phyloP scores from a whole-genome alignment of 2,888 invertebrate species.

The Lysandra bellargus region DNA sequence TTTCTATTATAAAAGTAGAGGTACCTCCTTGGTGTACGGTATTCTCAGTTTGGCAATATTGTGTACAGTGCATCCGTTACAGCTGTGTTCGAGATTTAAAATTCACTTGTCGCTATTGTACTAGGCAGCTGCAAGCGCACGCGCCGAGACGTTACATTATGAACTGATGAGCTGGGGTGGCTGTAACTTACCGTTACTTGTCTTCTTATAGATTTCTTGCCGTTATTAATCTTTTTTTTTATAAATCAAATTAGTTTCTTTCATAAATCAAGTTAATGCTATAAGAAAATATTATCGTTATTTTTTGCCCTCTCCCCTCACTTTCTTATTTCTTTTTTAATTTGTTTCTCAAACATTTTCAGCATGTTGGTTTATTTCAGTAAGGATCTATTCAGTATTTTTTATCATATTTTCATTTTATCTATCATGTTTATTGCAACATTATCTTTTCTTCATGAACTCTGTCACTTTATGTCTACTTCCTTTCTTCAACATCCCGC shows the following conservation, averaged over 20 bases:
- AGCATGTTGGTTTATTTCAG: no score
- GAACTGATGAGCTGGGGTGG: slow-evolving; percentile 30
- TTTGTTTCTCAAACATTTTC: no score
- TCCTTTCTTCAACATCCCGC: not conserved
- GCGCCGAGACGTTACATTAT: slow-evolving; percentile 40
- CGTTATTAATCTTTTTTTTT: slow-evolving; percentile 28
- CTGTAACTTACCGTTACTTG: slow-evolving; percentile 30
- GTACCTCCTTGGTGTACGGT: not conserved
- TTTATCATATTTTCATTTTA: not conserved
- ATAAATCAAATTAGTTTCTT: slow-evolving; percentile 11
- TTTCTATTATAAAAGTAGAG: not conserved
- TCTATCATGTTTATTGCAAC: not conserved
- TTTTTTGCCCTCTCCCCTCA: not conserved
- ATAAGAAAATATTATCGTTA: not conserved
- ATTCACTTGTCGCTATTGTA: slow-evolving; percentile 45
- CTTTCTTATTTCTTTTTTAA: no score
- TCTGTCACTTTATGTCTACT: not conserved
- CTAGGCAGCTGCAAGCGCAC: slow-evolving; percentile 40
- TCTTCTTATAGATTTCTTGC: slow-evolving; percentile 23
- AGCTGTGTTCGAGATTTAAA: slow-evolving; percentile 49
- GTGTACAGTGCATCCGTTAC: slow-evolving; percentile 34
- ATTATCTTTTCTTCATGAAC: not conserved
- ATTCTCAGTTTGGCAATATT: slow-evolving; percentile 17
- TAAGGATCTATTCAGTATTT: no score
- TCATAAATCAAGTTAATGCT: not conserved